Evolutionary conservation across 2,888 invertebrate genomes (phyloP), one percentile per base, ranked within the genome.

Genomic region (Rambutsinella grinnellia): DNA sequence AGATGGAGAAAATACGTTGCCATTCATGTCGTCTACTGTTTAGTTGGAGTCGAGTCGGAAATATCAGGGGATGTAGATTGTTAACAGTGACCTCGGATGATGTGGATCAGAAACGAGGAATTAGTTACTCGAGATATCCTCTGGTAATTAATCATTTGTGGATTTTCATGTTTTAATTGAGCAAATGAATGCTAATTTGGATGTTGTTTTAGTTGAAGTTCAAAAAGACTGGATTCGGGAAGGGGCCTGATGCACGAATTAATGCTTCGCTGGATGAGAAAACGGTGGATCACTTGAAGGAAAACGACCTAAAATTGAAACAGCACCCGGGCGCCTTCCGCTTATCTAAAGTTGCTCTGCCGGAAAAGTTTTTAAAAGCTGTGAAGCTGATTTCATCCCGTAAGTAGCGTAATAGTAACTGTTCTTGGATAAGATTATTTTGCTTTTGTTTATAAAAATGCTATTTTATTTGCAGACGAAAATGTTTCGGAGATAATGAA

Each of bases 291-390:
- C 77, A 69, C 21, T 57, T 85, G 15, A 85, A 89, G 57, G 88
- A 89, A 44, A 86, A 89, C 71, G 87, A 86, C 76, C 84, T 88
- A 19, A 93, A 93, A 85, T 91, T 92, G 0, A 89, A 90, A 63
- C 89, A 90, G 72, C 94, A 95, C 87, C 93, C 93, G 0, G 95
- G 95, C 26, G 89, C 90, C 57, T 87, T 90, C 1, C 88, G 89
- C 79, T 86, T 89, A 0, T 90, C 87, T 82, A 85, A 88, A 1
- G 87, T 90, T 0, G 79, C 86, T 2, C 84, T 94, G 15, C 94
- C 94, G 0, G 86, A 88, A 0, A 88, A 90, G 72, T 88, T 94
- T 72, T 85, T 88, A 24, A 87, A 89, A 23, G 89, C 92, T 2
- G 89, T 93, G 15, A 85, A 87, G 82, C 86, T 87, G 53, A 87